Percentiles rank a stretch among this genome's conserved stretches.
phyloP scores from a whole-genome alignment of 2,797 vertebrate species.

The Gallinago solitaria region DNA sequence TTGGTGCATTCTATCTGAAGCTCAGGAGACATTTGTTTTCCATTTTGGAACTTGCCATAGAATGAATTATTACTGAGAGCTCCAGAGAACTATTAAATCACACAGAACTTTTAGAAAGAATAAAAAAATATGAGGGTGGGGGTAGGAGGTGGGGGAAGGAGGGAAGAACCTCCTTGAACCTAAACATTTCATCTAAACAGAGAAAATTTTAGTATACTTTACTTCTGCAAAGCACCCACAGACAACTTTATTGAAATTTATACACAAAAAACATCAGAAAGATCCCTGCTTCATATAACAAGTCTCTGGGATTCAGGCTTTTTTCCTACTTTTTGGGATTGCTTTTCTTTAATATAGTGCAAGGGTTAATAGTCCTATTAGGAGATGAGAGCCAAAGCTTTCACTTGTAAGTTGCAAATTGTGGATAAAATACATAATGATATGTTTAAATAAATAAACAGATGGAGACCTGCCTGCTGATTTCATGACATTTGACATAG shows the following conservation, averaged over 20 bases:
- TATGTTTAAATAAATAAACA: neutral
- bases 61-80: slow-evolving; percentile 29
- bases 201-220: neutral
- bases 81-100: slow-evolving; percentile 7
- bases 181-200: slow-evolving; percentile 11
- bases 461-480: neutral
- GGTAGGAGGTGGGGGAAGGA: too few relatives aligned
- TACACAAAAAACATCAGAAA: neutral
- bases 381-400: neutral
- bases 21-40: neutral
- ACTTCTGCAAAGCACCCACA: neutral
- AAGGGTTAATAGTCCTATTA: neutral
- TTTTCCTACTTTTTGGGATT: neutral
- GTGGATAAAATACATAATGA: neutral
- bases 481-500: neutral
- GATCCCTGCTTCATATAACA: neutral
- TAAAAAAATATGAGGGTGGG: too few relatives aligned
- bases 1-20: neutral
- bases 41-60: neutral
- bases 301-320: neutral
- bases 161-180: accelerated
- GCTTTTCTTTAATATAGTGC: neutral
- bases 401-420: neutral
- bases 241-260: neutral
- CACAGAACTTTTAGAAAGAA: neutral